Conservation (phyloP, 2,113 vertebrate species). For the Melanostigma gelatinosum region DNA sequence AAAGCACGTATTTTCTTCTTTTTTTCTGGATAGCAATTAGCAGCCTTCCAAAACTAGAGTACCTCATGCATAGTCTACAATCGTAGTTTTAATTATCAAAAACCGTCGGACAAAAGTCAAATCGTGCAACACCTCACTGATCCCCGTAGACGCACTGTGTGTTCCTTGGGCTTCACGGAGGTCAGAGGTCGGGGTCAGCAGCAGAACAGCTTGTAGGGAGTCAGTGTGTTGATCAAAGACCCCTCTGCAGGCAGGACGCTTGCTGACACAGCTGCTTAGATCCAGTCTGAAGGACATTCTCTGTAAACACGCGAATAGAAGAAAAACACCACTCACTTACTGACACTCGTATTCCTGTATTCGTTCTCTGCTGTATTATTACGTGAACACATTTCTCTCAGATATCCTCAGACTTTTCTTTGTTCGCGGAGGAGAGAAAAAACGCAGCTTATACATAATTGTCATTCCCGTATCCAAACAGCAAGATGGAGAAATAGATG, state of each 20-base stretch:
- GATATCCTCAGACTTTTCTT: not conserved
- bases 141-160: constrained; percentile 41
- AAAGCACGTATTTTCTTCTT: not conserved
- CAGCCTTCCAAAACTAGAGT: not conserved
- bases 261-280: constrained; percentile 74
- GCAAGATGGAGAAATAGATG: not conserved
- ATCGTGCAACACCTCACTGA: constrained; percentile 23
- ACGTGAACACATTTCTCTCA: not conserved
- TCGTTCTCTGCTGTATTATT: constrained; percentile 2
- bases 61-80: not conserved
- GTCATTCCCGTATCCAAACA: not conserved
- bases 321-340: constrained; percentile 29
- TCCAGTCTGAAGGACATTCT: constrained; percentile 59
- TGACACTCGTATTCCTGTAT: constrained; percentile 30
- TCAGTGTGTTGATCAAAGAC: constrained; percentile 70
- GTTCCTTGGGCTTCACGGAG: constrained; percentile 28
- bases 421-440: not conserved
- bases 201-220: constrained; percentile 58
- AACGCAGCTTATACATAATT: not conserved
- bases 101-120: not conserved
- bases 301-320: constrained; percentile 43
- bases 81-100: not conserved
- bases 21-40: constrained; percentile 6
- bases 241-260: constrained; percentile 58
- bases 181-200: constrained; percentile 71